Evolutionary conservation across 2,888 invertebrate species (phyloP).

Genomic region (Urechis unicinctus): DNA sequence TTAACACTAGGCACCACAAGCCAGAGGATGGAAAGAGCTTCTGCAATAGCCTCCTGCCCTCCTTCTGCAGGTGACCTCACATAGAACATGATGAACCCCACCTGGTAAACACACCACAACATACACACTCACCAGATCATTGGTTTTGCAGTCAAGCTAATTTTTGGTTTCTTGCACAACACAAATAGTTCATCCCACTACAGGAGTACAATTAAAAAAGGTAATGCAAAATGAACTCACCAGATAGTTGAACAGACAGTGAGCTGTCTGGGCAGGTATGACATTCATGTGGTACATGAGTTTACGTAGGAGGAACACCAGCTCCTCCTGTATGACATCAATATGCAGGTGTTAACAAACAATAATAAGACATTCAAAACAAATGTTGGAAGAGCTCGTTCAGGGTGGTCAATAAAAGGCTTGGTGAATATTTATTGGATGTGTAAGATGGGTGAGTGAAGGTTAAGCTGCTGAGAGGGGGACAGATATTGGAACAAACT

Average conservation of each 20-base stretch:
- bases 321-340: slow-evolving; percentile 62
- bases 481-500: no score
- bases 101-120: slow-evolving; percentile 35
- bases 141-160: background rate
- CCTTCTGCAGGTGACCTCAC: slow-evolving; percentile 93
- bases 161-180: no score
- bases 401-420: background rate
- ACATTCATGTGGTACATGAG: slow-evolving; percentile 87
- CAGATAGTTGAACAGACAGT: slow-evolving; percentile 95
- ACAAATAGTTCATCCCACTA: no score
- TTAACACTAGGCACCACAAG: slow-evolving; percentile 96
- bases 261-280: slow-evolving; percentile 88
- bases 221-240: slow-evolving; percentile 49
- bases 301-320: slow-evolving; percentile 86
- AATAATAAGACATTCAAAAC: background rate
- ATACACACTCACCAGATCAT: background rate
- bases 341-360: background rate
- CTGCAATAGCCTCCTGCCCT: slow-evolving; percentile 87
- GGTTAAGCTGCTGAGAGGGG: no score
- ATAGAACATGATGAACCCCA: slow-evolving; percentile 99
- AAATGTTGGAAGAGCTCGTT: background rate
- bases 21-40: slow-evolving; percentile 91
- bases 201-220: no score
- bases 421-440: background rate
- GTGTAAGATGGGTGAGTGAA: background rate